A percentile compares a stretch with the other conserved stretches of the same genome.
Conservation (phyloP, 1,140 invertebrate species). For the Portunus trituberculatus region DNA sequence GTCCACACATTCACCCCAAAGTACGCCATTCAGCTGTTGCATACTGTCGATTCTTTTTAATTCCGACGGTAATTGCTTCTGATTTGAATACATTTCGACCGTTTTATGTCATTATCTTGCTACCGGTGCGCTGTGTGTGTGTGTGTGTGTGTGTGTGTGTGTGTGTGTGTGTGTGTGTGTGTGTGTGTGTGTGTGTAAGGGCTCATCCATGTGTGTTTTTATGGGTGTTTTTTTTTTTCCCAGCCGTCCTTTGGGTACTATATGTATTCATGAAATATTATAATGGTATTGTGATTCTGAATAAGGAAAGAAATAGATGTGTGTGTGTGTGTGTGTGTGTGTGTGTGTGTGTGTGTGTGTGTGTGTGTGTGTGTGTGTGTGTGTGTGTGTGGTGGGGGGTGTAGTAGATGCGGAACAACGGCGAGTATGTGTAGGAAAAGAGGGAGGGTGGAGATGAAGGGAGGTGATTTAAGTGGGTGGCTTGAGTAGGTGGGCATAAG, state of each 20-base stretch:
- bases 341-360: background rate
- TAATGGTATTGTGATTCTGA: too few species aligned
- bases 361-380: background rate
- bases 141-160: conserved; percentile 4
- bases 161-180: background rate
- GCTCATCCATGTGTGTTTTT: too few species aligned
- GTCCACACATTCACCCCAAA: background rate
- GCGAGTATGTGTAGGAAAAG: background rate
- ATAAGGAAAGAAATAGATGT: background rate
- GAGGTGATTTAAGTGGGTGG: background rate
- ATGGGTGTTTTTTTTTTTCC: too few species aligned
- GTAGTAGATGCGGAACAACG: too few species aligned
- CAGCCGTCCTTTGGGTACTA: too few species aligned
- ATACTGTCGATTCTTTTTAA: background rate
- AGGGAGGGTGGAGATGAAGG: background rate
- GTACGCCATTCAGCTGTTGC: background rate
- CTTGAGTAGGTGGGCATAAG: too few species aligned
- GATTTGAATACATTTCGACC: background rate
- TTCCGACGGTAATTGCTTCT: background rate
- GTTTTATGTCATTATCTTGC: too few species aligned
- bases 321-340: background rate
- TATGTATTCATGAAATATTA: too few species aligned
- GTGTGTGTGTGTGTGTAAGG: background rate
- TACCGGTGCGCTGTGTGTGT: too few species aligned
- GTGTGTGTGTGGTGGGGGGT: too few species aligned